These are phyloP conservation scores for Trichonephila clavata DNA, from an alignment of 1,140 invertebrate species.

Conservation along the genomic window DNA sequence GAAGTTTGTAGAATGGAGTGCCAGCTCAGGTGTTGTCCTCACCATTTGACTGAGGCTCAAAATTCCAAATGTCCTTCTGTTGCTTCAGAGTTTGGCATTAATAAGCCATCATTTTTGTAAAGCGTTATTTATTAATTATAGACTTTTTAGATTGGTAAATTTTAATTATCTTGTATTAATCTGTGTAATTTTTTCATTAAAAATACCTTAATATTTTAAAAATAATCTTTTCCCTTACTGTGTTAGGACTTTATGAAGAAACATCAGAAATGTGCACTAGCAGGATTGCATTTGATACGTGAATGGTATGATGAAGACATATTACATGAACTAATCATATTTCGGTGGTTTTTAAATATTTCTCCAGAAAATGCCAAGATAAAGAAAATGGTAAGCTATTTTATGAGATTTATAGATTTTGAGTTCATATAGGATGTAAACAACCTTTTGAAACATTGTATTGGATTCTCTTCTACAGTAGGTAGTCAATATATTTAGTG, in stretches of 20 bases:
- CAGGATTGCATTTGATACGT: slow-evolving; percentile 85
- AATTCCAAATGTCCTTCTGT: no score
- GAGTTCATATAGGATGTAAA: no score
- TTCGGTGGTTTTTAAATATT: slow-evolving; percentile 88
- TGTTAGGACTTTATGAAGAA: slow-evolving; percentile 79
- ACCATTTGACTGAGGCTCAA: no score
- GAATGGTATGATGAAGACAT: slow-evolving; percentile 91
- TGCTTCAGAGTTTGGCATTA: neutral
- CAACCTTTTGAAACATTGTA: no score
- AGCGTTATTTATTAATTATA: neutral
- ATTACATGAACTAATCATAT: slow-evolving; percentile 88
- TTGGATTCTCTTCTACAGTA: no score
- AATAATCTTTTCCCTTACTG: neutral
- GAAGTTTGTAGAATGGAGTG: no score
- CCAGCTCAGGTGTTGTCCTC: no score
- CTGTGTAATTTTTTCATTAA: neutral
- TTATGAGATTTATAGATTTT: no score
- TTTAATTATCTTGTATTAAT: neutral
- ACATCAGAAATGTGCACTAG: slow-evolving; percentile 80
- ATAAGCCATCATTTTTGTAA: neutral
- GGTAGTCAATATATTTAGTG: no score
- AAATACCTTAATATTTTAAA: neutral
- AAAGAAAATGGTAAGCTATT: slow-evolving; percentile 66
- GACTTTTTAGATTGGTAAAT: neutral
- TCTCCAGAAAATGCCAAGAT: slow-evolving; percentile 81